Percentiles rank a stretch among this genome's conserved stretches.
phyloP scores from a whole-genome alignment of 2,888 invertebrate species.

The Ophonus ardosiacus region DNA sequence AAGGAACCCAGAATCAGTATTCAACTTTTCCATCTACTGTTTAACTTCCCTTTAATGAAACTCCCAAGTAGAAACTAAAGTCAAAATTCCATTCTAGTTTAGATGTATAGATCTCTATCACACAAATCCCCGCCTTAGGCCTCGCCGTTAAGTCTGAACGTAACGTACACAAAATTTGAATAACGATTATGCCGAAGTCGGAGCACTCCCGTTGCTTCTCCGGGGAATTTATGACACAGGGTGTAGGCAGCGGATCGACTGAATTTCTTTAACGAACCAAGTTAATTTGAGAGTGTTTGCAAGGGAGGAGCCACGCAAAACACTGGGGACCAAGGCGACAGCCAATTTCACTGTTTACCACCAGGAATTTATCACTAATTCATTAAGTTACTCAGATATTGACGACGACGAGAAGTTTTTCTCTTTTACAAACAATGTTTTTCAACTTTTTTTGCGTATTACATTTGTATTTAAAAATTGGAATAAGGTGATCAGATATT shows the following conservation, averaged over 20 bases:
- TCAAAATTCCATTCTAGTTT: slow-evolving; percentile 3
- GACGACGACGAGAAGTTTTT: neutral
- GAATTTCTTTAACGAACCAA: slow-evolving; percentile 28
- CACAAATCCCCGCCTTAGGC: neutral
- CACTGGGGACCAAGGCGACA: neutral
- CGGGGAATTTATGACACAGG: slow-evolving; percentile 11
- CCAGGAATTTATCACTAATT: neutral
- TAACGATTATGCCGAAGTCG: neutral
- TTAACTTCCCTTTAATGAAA: neutral
- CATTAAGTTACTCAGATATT: neutral
- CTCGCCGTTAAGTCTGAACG: neutral
- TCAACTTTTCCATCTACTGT: no score
- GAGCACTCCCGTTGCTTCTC: slow-evolving; percentile 15
- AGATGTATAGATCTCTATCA: slow-evolving; percentile 6
- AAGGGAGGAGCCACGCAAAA: slow-evolving; percentile 3
- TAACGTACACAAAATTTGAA: slow-evolving; percentile 23
- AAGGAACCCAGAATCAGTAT: no score
- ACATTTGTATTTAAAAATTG: no score
- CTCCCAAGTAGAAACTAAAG: neutral
- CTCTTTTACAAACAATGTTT: no score
- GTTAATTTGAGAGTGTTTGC: slow-evolving; percentile 29
- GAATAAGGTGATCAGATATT: no score
- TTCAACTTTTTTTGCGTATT: no score
- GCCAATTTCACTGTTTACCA: slow-evolving; percentile 1
- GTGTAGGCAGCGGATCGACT: slow-evolving; percentile 26